These are phyloP conservation scores for Pseudachorutes palmiensis DNA, from an alignment of 1,140 invertebrate genomes.

Conservation along the genomic window DNA sequence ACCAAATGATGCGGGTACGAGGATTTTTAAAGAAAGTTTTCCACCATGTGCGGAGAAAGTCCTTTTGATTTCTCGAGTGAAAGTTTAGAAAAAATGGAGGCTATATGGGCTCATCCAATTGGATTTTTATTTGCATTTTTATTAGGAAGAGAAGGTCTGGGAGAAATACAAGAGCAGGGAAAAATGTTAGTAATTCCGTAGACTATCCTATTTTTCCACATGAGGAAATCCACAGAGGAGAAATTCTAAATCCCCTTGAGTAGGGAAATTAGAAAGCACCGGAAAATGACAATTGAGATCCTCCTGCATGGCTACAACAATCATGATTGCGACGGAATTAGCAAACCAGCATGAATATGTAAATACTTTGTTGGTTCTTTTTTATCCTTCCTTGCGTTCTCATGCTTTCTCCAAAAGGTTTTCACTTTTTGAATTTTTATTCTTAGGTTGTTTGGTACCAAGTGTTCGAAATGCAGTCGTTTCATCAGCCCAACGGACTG, in stretches of 20 bases:
- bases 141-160: neutral
- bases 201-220: too few relatives aligned
- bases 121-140: slow-evolving; percentile 24
- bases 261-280: too few relatives aligned
- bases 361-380: too few relatives aligned
- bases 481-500: slow-evolving; percentile 89
- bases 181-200: too few relatives aligned
- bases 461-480: slow-evolving; percentile 90
- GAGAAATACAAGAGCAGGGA: slow-evolving; percentile 3
- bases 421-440: slow-evolving; percentile 20
- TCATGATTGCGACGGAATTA: neutral
- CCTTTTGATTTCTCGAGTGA: slow-evolving; percentile 27
- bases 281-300: neutral
- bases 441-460: slow-evolving; percentile 86
- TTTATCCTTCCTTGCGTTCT: neutral
- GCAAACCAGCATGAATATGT: neutral
- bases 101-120: neutral
- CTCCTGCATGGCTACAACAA: too few relatives aligned
- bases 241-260: too few relatives aligned
- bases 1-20: too few relatives aligned
- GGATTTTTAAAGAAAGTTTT: neutral
- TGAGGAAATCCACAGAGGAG: too few relatives aligned
- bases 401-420: neutral
- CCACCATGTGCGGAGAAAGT: neutral
- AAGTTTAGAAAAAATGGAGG: slow-evolving; percentile 12